phyloP scores from a whole-genome alignment of 2,888 invertebrate genomes.

The Geophilus truncorum region DNA sequence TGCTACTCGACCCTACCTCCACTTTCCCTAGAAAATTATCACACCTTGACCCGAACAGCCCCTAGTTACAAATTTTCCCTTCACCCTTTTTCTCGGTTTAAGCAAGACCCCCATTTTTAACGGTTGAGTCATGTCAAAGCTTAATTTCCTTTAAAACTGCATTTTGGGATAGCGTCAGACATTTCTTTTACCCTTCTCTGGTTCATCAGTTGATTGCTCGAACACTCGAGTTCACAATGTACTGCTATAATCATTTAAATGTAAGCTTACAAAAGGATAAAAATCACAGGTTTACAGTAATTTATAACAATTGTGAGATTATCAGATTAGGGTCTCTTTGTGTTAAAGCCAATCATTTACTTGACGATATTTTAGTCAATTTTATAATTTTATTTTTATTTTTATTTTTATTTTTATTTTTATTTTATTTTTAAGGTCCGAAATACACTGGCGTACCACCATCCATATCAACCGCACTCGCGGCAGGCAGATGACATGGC shows the following conservation, averaged over 20 bases:
- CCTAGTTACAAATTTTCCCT: background rate
- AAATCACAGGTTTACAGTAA: no score
- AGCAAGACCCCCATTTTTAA: background rate
- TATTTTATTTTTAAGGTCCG: background rate
- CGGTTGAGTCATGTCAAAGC: background rate
- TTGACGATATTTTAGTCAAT: no score
- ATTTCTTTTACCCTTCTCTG: no score
- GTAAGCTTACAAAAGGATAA: no score
- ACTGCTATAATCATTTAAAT: no score
- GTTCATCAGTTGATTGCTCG: no score
- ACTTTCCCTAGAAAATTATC: background rate
- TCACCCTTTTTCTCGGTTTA: background rate
- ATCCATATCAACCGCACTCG: background rate
- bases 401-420: background rate
- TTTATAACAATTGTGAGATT: no score
- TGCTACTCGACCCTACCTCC: background rate
- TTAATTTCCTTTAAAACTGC: background rate
- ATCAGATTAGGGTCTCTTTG: no score
- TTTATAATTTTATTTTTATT: background rate
- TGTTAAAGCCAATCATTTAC: no score
- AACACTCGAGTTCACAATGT: no score
- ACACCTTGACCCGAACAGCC: background rate
- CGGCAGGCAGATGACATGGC: slow-evolving; percentile 15
- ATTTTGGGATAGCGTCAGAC: no score
- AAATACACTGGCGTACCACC: background rate